Evolutionary conservation across 1,140 invertebrate genomes (phyloP).

Genomic region (Epicauta chinensis): DNA sequence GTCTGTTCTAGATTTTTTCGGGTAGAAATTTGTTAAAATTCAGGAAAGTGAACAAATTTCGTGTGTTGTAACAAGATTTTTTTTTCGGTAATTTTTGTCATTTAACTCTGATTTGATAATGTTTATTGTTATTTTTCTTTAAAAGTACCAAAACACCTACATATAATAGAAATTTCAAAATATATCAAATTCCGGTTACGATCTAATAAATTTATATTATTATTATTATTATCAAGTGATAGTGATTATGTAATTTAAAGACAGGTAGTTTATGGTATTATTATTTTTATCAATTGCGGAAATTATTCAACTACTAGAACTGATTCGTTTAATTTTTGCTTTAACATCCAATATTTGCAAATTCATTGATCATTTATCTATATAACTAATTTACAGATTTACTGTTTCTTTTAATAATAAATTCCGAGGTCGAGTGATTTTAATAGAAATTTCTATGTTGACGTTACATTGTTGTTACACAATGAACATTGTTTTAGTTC

Average conservation of each 20-base stretch:
- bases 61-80: conserved; percentile 1
- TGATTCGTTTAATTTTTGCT: no score
- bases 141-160: background rate
- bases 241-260: conserved; percentile 8
- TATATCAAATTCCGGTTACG: background rate
- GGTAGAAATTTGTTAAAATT: conserved; percentile 10
- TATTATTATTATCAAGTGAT: conserved; percentile 4
- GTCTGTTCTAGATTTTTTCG: conserved; percentile 10
- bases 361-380: no score
- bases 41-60: conserved; percentile 9
- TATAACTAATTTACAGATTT: no score
- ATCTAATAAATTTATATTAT: conserved; percentile 13
- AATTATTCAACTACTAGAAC: no score
- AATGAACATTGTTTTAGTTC: no score
- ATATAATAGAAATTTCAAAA: background rate
- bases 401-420: no score
- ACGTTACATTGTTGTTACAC: no score
- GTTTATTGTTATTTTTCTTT: conserved; percentile 2
- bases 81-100: conserved; percentile 4
- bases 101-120: no score
- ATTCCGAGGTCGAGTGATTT: no score
- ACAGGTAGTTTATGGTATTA: background rate
- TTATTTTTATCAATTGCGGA: no score
- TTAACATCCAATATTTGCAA: no score
- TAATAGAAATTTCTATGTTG: no score